Evolutionary conservation across 2,888 invertebrate species (phyloP).

Genomic region (Labia minor): DNA sequence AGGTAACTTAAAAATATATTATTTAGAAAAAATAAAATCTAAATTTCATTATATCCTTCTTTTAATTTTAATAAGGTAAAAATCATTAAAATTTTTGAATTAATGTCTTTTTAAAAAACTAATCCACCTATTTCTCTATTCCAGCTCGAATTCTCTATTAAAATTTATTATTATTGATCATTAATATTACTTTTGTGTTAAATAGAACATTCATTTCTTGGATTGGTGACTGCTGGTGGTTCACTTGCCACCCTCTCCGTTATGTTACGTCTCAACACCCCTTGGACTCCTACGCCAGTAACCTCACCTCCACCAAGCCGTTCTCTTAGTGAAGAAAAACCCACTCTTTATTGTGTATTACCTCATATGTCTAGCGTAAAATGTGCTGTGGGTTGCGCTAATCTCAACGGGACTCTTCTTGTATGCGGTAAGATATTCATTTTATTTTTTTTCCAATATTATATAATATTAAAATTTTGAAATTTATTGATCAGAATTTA

Average conservation of each 20-base stretch:
- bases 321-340: constrained; percentile 39
- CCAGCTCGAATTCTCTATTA: too few relatives aligned
- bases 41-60: too few relatives aligned
- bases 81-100: too few relatives aligned
- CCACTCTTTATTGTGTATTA: constrained; percentile 46
- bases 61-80: too few relatives aligned
- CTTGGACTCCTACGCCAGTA: constrained; percentile 30
- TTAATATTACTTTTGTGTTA: background rate
- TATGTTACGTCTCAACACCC: constrained; percentile 43
- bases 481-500: background rate
- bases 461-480: background rate
- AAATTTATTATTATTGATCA: too few relatives aligned
- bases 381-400: constrained; percentile 65
- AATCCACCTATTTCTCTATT: too few relatives aligned
- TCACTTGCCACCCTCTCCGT: constrained; percentile 51
- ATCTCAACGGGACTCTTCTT: constrained; percentile 56
- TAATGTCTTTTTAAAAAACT: too few relatives aligned
- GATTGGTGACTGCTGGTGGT: constrained; percentile 52
- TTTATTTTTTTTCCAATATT: too few relatives aligned
- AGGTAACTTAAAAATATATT: constrained; percentile 31
- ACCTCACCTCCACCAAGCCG: constrained; percentile 24
- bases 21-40: background rate
- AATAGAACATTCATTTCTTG: constrained; percentile 49
- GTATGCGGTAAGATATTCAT: constrained; percentile 53
- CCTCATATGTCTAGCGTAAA: constrained; percentile 55